phyloP scores from a whole-genome alignment of 2,888 invertebrate species.

The Lamellibrachia columna region DNA sequence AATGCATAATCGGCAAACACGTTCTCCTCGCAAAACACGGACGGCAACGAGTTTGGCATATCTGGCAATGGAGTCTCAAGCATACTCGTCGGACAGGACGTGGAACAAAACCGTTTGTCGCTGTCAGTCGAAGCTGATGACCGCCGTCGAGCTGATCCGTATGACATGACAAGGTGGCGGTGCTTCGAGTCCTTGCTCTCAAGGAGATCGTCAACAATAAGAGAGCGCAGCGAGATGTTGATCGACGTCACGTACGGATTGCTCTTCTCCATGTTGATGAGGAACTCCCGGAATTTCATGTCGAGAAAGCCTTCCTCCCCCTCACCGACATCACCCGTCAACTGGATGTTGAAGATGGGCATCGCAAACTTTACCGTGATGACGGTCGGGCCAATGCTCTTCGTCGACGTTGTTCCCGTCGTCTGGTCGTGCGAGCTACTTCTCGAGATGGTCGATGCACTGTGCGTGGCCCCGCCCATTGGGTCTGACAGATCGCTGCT shows the following conservation, averaged over 20 bases:
- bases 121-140: neutral
- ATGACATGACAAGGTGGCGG: constrained; percentile 77
- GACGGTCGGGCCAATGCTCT: neutral
- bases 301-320: constrained; percentile 75
- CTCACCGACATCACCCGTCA: constrained; percentile 62
- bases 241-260: constrained; percentile 78
- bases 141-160: neutral
- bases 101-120: constrained; percentile 72
- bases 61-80: constrained; percentile 66
- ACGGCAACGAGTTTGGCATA: constrained; percentile 67
- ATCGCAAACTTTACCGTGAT: constrained; percentile 53
- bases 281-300: constrained; percentile 80
- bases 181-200: constrained; percentile 82
- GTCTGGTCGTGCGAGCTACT: constrained; percentile 38
- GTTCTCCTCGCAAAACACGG: constrained; percentile 51
- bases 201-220: constrained; percentile 89
- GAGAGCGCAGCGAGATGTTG: constrained; percentile 79
- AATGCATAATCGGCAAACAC: constrained; percentile 27
- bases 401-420: neutral
- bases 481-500: constrained; percentile 5
- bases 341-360: constrained; percentile 57
- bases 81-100: constrained; percentile 77
- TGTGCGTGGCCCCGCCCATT: constrained; percentile 13
- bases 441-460: constrained; percentile 21
- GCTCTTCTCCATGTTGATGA: constrained; percentile 77